phyloP scores from a whole-genome alignment of 2,797 vertebrate genomes.

The Pseudochirops corinnae region DNA sequence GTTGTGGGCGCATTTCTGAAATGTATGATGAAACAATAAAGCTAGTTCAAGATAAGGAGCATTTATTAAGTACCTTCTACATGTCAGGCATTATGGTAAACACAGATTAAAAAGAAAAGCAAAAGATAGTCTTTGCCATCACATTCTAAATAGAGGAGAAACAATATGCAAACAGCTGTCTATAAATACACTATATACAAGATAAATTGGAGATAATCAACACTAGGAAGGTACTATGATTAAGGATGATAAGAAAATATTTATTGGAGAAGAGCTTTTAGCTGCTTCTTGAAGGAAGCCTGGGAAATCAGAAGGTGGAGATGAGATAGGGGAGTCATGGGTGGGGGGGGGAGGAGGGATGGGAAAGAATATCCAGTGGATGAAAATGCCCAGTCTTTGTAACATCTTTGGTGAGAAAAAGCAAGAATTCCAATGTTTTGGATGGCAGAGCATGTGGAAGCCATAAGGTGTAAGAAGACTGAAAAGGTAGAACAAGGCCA shows the following conservation, averaged over 20 bases:
- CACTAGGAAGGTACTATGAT: background rate
- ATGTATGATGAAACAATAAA: conserved; percentile 33
- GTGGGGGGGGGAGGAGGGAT: accelerated
- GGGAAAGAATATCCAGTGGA: background rate
- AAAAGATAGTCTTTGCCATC: background rate
- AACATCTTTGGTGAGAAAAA: background rate
- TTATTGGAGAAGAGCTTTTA: background rate
- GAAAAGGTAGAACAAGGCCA: background rate
- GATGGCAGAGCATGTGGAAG: background rate
- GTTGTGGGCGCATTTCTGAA: conserved; percentile 67
- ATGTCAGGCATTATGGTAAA: background rate
- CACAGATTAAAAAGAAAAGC: background rate
- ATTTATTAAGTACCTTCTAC: background rate
- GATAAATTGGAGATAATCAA: background rate
- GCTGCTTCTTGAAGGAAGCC: background rate
- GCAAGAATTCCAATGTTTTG: background rate
- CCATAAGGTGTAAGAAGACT: background rate
- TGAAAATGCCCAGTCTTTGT: background rate
- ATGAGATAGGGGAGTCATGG: background rate
- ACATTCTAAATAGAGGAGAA: background rate
- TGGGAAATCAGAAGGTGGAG: background rate
- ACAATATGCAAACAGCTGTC: background rate
- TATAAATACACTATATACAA: background rate
- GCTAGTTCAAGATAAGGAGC: background rate
- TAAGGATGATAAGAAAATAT: background rate